phyloP scores from a whole-genome alignment of 2,113 vertebrate genomes.

The Falcunculus frontatus region DNA sequence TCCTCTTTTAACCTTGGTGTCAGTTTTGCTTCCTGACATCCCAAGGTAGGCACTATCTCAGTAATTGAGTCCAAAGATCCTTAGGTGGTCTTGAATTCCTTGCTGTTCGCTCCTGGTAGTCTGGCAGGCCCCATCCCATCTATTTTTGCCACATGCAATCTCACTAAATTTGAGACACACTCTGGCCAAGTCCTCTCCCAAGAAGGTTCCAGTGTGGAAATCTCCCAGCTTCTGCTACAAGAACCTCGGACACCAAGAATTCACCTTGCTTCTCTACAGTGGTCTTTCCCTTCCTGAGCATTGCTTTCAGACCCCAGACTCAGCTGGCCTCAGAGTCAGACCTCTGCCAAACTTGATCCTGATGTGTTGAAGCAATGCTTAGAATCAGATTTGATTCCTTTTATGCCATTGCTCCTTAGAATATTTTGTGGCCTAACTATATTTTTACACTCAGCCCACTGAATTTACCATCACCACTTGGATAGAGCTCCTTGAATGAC shows the following conservation, averaged over 20 bases:
- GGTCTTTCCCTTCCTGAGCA: background rate
- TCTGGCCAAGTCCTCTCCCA: background rate
- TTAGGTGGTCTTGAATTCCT: background rate
- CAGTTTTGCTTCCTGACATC: background rate
- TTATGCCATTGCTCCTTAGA: background rate
- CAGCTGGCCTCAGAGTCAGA: background rate
- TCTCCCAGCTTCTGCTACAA: background rate
- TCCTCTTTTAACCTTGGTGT: background rate
- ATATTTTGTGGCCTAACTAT: background rate
- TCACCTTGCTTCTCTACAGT: background rate
- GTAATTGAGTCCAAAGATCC: background rate
- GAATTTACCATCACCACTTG: background rate
- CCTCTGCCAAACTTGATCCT: background rate
- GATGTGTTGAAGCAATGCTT: background rate
- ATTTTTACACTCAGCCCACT: background rate
- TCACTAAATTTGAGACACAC: background rate
- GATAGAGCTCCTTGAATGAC: background rate
- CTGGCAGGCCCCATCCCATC: background rate
- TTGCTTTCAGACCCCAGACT: background rate
- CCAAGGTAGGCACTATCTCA: background rate
- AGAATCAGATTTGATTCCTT: background rate
- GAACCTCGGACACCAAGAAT: background rate
- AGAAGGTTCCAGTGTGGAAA: background rate
- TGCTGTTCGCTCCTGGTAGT: background rate
- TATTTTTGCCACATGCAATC: background rate